Base-by-base conservation (phyloP, 2,888 invertebrate species). In the Coleophora flavipennella region DNA sequence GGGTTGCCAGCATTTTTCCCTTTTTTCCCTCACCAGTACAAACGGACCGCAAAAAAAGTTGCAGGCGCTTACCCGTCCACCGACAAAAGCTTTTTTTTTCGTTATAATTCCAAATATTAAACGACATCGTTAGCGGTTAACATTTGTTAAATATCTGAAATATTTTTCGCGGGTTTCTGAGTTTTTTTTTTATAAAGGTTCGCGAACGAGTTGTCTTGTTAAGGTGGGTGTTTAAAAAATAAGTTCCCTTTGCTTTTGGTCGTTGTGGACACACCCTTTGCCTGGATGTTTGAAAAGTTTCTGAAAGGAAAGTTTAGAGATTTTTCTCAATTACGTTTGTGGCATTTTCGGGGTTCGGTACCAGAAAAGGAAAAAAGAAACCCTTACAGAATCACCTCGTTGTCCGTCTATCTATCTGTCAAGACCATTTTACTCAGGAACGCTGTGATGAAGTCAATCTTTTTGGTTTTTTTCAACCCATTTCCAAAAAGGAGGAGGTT, bases 41-140 rank as follows among this genome's bases (percentile, higher is more conserved):
- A 83, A 83, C 79, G 63, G 67, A 79, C 83, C 83, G 65, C 81
- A 75, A 79, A 71, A 77, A 80, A 78, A 79, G 76, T 77, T 73
- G 53, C 54, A 63, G 55, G 58, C 66, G 58, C 66, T 59, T 67
- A 62, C 65, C 53, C 49, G 31, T 59, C 68, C 70, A 67, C 77
- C 77, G 75, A 80, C 75, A 70, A 75, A 55, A 70, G 57, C 60
- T 66, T 71, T 73, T 75, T 70, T 74, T 70, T 77, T 75, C 10
- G 8, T 65, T 77, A 76, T 78, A 77, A 77, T 76, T 67, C 62
- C 67, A 63, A 74, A 80, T 79, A 79, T 79, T 75, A 78, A 73
- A 67, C 66, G 77, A 78, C 77, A 68, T 79, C 79, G 80, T 80
- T 81, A 80, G 80, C 74, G 80, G 79, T 80, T 70, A 68, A 55